These are phyloP conservation scores for Drosophila tsacasi DNA, from an alignment of 1,140 invertebrate species.

Conservation along the genomic window DNA sequence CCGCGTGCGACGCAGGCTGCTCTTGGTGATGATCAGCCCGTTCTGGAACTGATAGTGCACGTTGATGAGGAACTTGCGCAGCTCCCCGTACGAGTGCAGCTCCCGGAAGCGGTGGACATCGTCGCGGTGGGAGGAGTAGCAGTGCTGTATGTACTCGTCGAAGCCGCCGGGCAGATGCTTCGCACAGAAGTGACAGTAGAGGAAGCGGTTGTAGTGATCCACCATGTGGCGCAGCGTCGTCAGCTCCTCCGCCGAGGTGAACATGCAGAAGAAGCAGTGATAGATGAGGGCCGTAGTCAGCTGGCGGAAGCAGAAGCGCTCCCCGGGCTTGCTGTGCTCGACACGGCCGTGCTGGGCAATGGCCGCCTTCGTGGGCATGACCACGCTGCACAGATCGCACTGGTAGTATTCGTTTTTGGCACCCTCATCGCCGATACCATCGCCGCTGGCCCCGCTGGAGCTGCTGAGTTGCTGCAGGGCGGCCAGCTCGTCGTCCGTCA, in stretches of 20 bases:
- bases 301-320: conserved; percentile 50
- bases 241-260: conserved; percentile 41
- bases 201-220: conserved; percentile 52
- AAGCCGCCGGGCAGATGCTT: conserved; percentile 15
- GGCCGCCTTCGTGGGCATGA: conserved; percentile 49
- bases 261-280: conserved; percentile 62
- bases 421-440: too few species aligned
- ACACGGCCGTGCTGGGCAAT: conserved; percentile 47
- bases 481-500: conserved; percentile 34
- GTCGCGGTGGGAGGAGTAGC: conserved; percentile 29
- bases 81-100: conserved; percentile 28
- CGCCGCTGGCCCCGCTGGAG: not conserved
- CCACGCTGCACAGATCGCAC: conserved; percentile 50
- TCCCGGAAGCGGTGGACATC: conserved; percentile 28
- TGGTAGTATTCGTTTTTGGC: conserved; percentile 51
- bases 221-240: conserved; percentile 55
- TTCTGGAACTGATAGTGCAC: conserved; percentile 64
- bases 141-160: conserved; percentile 63
- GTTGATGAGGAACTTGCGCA: conserved; percentile 58
- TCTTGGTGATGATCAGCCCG: conserved; percentile 64
- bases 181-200: conserved; percentile 38
- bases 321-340: conserved; percentile 30
- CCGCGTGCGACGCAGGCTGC: conserved; percentile 47
- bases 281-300: conserved; percentile 31
- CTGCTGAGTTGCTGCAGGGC: conserved; percentile 23